These are phyloP conservation scores for Apostichopus leukothele DNA, from an alignment of 53 echinoderm and acorn worm species.

Conservation along the genomic window DNA sequence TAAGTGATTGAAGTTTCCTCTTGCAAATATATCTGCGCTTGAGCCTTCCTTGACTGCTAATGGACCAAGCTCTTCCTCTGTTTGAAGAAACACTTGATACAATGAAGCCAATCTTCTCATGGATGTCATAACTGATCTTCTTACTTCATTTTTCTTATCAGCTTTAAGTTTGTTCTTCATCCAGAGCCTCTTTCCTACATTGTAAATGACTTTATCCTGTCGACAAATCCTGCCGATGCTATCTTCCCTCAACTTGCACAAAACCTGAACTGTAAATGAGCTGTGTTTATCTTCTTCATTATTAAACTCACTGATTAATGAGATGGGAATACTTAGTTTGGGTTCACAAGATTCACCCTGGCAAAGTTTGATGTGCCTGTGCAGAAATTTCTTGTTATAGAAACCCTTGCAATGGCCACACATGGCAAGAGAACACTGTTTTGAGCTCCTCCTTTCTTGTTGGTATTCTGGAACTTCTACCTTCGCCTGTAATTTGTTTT, in stretches of 20 bases:
- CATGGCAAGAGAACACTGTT: slow-evolving; percentile 27
- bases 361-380: slow-evolving; percentile 34
- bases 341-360: slow-evolving; percentile 3
- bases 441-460: slow-evolving; percentile 30
- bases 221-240: neutral
- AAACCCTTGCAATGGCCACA: slow-evolving; percentile 47
- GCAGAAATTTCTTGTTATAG: neutral
- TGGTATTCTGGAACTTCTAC: slow-evolving; percentile 22
- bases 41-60: no score
- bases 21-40: no score
- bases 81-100: no score
- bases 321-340: neutral
- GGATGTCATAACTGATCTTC: no score
- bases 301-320: slow-evolving; percentile 11
- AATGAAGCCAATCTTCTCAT: no score
- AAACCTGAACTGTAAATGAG: neutral
- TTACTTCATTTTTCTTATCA: no score
- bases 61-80: no score
- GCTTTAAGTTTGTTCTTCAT: no score
- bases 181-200: no score
- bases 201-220: no score
- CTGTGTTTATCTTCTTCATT: slow-evolving; percentile 38
- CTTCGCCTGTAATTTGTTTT: neutral
- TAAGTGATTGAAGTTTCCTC: no score
- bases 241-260: slow-evolving; percentile 53